Evolutionary conservation across 1,140 invertebrate genomes (phyloP), one percentile per base, ranked within the genome.

Genomic region (Brachionus koreanus): DNA sequence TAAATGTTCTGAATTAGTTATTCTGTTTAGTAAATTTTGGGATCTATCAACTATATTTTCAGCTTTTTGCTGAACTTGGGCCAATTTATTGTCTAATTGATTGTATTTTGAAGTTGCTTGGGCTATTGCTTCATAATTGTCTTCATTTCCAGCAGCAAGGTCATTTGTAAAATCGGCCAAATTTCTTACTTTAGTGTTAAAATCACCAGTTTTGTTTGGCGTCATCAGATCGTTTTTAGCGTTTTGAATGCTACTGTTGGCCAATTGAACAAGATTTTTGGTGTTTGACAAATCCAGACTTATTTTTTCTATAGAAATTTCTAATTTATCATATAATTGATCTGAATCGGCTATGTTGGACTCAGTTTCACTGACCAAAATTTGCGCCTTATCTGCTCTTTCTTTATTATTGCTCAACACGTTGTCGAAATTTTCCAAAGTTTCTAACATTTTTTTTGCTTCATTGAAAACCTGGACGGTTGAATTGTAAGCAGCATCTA

Each of bases 11-110:
- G 69, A 43, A 74, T 74, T 74, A 6, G 69, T 35, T 1, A 74
- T 74, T 43, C 43, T 74, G n/a, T 74, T 74, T 16, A 74, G 43
- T 29, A 74, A 33, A 43, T 23, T 74, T 74, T 74, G 69, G 9
- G 69, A 74, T 25, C 25, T 74, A n/a, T 74, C 69, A 23, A 74
- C 69, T 19, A 74, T 74, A 23, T 46, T 46, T 19, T 74, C 69
- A 25, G 69, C 69, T 46, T 46, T 74, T 13, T 46, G 9, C 9
- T 74, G 37, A 43, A 74, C 37, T 25, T 46, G 43, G 42, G 2
- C 23, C 23, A 74, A 46, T 25, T 46, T 74, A 74, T 46, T 16
- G 12, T 42, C 19, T 29, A 74, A 46, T 12, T 74, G 19, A 29
- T 49, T 43, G 39, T 74, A 46, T 29, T 46, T 74, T 29, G n/a